These are phyloP conservation scores for Ophiothrix spiculata DNA, from an alignment of 35 echinoderm and acorn worm species.

Conservation along the genomic window DNA sequence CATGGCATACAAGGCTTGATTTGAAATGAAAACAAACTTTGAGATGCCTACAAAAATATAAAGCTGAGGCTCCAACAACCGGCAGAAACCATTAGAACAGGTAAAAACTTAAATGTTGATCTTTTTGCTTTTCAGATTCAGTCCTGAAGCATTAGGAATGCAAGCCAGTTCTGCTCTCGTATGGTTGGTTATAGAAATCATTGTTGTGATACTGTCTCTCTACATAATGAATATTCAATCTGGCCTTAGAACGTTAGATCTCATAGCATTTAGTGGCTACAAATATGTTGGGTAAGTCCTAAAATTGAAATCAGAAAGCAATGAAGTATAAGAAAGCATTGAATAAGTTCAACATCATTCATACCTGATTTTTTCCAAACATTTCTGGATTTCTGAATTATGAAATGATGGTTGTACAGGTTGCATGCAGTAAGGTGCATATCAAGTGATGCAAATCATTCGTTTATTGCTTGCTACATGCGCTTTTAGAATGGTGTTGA, in stretches of 20 bases:
- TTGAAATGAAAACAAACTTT: too few relatives aligned
- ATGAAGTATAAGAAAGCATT: background rate
- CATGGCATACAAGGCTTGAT: too few relatives aligned
- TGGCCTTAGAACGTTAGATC: conserved; percentile 84
- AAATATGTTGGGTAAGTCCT: conserved; percentile 97
- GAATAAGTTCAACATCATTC: too few relatives aligned
- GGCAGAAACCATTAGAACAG: too few relatives aligned
- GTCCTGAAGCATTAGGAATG: conserved; percentile 79
- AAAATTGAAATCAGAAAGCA: background rate
- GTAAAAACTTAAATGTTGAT: too few relatives aligned
- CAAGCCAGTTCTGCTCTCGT: conserved; percentile 89
- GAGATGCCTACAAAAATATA: too few relatives aligned
- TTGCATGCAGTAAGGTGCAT: too few relatives aligned
- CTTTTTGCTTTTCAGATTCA: conserved; percentile 71
- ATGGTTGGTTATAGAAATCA: conserved; percentile 93
- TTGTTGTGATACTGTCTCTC: conserved; percentile 73
- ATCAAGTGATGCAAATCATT: too few relatives aligned
- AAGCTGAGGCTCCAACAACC: too few relatives aligned
- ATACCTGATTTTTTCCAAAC: background rate
- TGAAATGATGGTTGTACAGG: too few relatives aligned
- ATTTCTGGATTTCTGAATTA: background rate
- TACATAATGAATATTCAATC: conserved; percentile 96
- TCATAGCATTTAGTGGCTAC: conserved; percentile 96
- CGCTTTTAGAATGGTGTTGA: too few relatives aligned
- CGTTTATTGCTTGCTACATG: background rate